Base-by-base conservation (phyloP, 2,888 invertebrate genomes). In the Petrolisthes manimaculis region DNA sequence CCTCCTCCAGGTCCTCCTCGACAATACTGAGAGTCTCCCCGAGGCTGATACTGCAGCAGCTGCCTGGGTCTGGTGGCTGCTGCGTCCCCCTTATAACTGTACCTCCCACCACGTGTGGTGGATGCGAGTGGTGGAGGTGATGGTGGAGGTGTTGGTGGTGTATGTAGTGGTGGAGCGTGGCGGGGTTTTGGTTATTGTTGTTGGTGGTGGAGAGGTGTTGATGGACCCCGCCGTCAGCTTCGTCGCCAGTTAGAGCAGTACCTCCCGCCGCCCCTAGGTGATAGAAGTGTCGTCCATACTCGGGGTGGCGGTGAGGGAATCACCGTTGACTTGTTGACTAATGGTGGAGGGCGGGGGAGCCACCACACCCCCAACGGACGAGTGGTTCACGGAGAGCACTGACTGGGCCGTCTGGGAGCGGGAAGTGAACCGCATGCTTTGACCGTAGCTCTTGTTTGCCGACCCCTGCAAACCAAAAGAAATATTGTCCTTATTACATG, bases 341-440 rank as follows among this genome's bases (percentile, higher is more conserved):
- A 90, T 86, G 71, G 90, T 88, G 82, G 90, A 89, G 18, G 89
- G 89, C 18, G 89, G 87, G 21, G 86, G 89, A n/a, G 89, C 84
- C 21, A 82, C 80, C 69, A 86, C 61, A n/a, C 55, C 77, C n/a
- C n/a, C n/a, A n/a, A n/a, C n/a, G 24, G 83, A 84, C n/a, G 90
- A 90, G 78, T 89, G 90, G 85, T 90, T 94, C 92, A 94, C 93
- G 91, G 94, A 94, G 92, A 94, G 94, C 92, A 94, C 93, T 78
- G 94, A 94, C 92, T 94, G 94, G 87, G 90, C 91, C 24, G 91
- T 91, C 88, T 91, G 91, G 37, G 94, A 94, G 84, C 93, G 93
- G 55, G 92, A 93, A 24, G 93, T 92, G 91, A 94, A 94, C 90
- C 94, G 92, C 94, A 94, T 94, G 92, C 94, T 94, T 71, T 90